A percentile compares a stretch with the other conserved stretches of the same genome.
These are phyloP conservation scores for Parnassius smintheus DNA, from an alignment of 2,888 invertebrate species.

Conservation along the genomic window DNA sequence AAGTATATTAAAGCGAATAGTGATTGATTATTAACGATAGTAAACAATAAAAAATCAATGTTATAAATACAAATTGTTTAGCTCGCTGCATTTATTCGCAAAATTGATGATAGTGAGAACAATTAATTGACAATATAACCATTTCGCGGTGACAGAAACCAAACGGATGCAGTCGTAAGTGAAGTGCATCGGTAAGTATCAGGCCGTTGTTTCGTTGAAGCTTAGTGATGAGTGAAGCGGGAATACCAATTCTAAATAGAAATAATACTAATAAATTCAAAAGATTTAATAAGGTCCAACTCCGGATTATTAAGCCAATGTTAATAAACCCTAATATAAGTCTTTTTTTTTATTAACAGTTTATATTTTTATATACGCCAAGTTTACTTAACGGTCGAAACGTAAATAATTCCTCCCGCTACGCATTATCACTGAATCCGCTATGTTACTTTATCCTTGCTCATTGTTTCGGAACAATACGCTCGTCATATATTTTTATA, in stretches of 20 bases:
- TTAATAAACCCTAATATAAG: too few species aligned
- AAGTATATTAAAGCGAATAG: neutral
- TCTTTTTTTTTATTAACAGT: too few species aligned
- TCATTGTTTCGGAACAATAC: constrained; percentile 40
- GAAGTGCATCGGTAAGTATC: constrained; percentile 31
- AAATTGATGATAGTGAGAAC: neutral
- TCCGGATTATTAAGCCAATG: too few species aligned
- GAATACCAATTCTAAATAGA: neutral
- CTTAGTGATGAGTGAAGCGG: constrained; percentile 30
- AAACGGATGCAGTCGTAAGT: constrained; percentile 29
- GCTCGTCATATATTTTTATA: constrained; percentile 32
- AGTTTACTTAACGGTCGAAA: too few species aligned
- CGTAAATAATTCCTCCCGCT: neutral
- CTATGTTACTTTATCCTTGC: constrained; percentile 28
- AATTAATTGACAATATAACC: constrained; percentile 38
- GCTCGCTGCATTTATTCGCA: too few species aligned
- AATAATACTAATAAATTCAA: too few species aligned
- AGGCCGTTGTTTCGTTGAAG: constrained; percentile 10
- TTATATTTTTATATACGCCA: too few species aligned
- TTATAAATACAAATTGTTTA: too few species aligned
- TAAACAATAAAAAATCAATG: neutral
- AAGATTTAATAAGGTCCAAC: too few species aligned
- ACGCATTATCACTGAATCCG: constrained; percentile 8
- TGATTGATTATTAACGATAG: neutral
- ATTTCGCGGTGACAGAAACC: constrained; percentile 30